These are phyloP conservation scores for Drosophila trapezifrons DNA, from an alignment of 1,140 invertebrate genomes.

Conservation along the genomic window DNA sequence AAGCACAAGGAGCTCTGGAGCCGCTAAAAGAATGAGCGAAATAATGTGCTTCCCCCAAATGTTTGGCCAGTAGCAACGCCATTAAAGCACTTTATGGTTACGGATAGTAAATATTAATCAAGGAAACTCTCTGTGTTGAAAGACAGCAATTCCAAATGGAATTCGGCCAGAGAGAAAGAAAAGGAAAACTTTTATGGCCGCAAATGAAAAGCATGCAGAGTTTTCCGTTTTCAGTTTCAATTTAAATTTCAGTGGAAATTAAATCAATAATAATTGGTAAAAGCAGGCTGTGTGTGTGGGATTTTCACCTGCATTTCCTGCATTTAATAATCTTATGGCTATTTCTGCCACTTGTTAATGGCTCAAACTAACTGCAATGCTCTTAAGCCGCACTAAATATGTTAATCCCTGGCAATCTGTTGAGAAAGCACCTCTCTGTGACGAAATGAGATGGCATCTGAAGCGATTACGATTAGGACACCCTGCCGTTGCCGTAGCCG, in stretches of 20 bases:
- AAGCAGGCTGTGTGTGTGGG: not conserved
- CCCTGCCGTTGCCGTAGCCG: not conserved
- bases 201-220: slow-evolving; percentile 1
- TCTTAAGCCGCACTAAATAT: slow-evolving; percentile 17
- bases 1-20: slow-evolving; percentile 2
- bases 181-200: slow-evolving; percentile 1
- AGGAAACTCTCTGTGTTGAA: not conserved
- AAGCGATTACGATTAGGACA: slow-evolving; percentile 22
- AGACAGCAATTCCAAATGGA: slow-evolving; percentile 9
- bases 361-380: slow-evolving; percentile 8
- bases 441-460: slow-evolving; percentile 14
- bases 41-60: slow-evolving; percentile 2
- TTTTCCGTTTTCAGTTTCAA: slow-evolving; percentile 3
- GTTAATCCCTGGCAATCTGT: slow-evolving; percentile 24
- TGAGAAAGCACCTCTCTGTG: slow-evolving; percentile 16
- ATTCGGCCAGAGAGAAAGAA: not conserved
- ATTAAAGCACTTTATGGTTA: slow-evolving; percentile 26
- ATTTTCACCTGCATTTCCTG: not conserved
- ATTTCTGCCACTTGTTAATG: slow-evolving; percentile 18
- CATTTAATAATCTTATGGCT: slow-evolving; percentile 25
- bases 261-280: slow-evolving; percentile 37
- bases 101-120: slow-evolving; percentile 25
- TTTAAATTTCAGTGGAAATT: slow-evolving; percentile 19
- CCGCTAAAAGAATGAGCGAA: slow-evolving; percentile 4
- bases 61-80: slow-evolving; percentile 13